Evolutionary conservation across 2,113 vertebrate species (phyloP), one percentile per base, ranked within the genome.

Genomic region (Callospermophilus lateralis): DNA sequence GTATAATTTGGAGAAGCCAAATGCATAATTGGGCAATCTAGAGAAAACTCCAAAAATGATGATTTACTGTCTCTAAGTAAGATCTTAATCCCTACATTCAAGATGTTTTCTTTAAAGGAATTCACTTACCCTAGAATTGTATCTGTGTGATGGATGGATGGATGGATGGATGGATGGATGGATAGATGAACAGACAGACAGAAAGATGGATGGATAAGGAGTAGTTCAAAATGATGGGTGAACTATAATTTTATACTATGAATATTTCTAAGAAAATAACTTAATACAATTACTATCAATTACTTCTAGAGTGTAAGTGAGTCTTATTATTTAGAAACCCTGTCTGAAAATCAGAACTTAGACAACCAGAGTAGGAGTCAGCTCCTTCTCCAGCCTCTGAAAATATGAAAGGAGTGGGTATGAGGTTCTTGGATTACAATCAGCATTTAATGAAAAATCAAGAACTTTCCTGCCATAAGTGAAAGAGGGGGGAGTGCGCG

Each of bases 251-350:
- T 30, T 45, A 65, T 28, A 58, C 86, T 81, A 83, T 81, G 51
- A 84, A 84, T 94, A 84, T 65, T 84, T 92, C 19, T 74, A 63
- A 81, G 48, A 68, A 39, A 90, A 76, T 13, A 58, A 85, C 65
- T 77, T 20, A n/a, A 34, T 81, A 19, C 30, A 94, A 84, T 85
- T 84, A 55, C 22, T 63, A 37, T 37, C 12, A 12, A 42, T 86
- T 51, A 74, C 20, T 87, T 80, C 34, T 76, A 70, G 10, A 72
- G 42, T 26, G n/a, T 63, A 93, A 39, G 5, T 81, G 9, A 90
- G 68, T 63, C 51, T 72, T 91, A 13, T 68, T 32, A 37, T 42
- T 55, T 90, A 89, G 37, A 79, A 51, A 84, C 4, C 2, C 55
- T 94, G 68, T 91, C 39, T 70, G 51, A 88, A 45, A 58, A 63